These are phyloP conservation scores for Datnioides undecimradiatus DNA, from an alignment of 2,113 vertebrate species.

Conservation along the genomic window DNA sequence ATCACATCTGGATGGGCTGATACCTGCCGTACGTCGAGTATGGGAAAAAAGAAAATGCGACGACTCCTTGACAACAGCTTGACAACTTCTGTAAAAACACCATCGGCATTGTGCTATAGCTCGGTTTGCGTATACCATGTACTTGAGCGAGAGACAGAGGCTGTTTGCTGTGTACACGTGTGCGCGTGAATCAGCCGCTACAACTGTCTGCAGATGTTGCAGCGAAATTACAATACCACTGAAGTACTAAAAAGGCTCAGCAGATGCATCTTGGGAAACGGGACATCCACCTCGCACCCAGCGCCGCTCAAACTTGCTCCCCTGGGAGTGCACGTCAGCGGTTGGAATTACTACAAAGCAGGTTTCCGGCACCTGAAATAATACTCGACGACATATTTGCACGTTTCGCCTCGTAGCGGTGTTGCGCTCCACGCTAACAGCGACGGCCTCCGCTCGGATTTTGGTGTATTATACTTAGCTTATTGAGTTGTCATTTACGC, in stretches of 20 bases:
- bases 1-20: slow-evolving; percentile 72
- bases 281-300: slow-evolving; percentile 19
- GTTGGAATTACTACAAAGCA: slow-evolving; percentile 28
- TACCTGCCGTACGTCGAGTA: slow-evolving; percentile 28
- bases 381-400: slow-evolving; percentile 22
- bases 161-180: background rate
- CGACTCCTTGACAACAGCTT: slow-evolving; percentile 31
- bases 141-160: background rate
- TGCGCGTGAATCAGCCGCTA: background rate
- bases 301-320: slow-evolving; percentile 16
- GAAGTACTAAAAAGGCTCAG: slow-evolving; percentile 8
- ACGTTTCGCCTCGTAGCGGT: slow-evolving; percentile 9
- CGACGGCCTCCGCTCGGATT: slow-evolving; percentile 1
- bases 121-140: too few relatives aligned
- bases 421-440: slow-evolving; percentile 31
- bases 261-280: slow-evolving; percentile 23
- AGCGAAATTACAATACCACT: background rate
- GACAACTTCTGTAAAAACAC: slow-evolving; percentile 28
- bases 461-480: slow-evolving; percentile 27
- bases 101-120: background rate
- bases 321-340: slow-evolving; percentile 12
- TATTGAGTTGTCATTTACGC: slow-evolving; percentile 60
- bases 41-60: background rate
- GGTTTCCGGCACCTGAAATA: slow-evolving; percentile 21
- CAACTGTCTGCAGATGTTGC: slow-evolving; percentile 22